phyloP scores from a whole-genome alignment of 1,140 invertebrate genomes.

The Orussus abietinus region DNA sequence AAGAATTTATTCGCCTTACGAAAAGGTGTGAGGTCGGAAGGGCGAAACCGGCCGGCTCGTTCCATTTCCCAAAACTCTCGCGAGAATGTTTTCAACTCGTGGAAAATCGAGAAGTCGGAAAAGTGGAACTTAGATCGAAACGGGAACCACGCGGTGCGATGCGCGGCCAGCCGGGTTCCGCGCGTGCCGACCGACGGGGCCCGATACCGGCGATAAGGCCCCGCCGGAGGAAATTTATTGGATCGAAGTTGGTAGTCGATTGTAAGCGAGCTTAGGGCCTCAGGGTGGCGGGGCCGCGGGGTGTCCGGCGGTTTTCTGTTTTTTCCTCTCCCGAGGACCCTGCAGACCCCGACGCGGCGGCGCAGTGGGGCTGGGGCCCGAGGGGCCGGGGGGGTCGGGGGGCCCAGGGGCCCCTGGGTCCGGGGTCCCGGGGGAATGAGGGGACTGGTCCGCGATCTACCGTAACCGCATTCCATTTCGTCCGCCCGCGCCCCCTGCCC shows the following conservation, averaged over 20 bases:
- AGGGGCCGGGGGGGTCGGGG: conserved; percentile 13
- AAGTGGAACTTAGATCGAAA: too few relatives aligned
- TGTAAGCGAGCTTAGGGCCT: conserved; percentile 25
- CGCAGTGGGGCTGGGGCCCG: conserved; percentile 6
- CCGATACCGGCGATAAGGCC: too few relatives aligned
- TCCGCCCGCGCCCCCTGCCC: not conserved
- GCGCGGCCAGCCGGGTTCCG: too few relatives aligned
- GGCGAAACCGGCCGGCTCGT: too few relatives aligned
- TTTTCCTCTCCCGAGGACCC: not conserved
- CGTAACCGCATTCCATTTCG: conserved; percentile 41
- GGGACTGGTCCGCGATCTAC: conserved; percentile 41
- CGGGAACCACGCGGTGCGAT: too few relatives aligned
- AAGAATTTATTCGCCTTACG: too few relatives aligned
- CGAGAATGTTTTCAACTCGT: too few relatives aligned
- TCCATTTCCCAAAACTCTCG: too few relatives aligned
- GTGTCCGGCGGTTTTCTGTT: too few relatives aligned
- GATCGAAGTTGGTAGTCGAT: conserved; percentile 12
- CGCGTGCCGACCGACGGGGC: too few relatives aligned
- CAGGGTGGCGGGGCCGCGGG: not conserved
- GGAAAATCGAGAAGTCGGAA: too few relatives aligned
- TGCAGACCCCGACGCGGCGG: conserved; percentile 1
- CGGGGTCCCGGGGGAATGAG: conserved; percentile 26
- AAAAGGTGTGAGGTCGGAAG: too few relatives aligned
- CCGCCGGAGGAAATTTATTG: conserved; percentile 27
- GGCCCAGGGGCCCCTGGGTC: conserved; percentile 19